Evolutionary conservation across 1,140 invertebrate genomes (phyloP).

Genomic region (Tetraneura akinire): DNA sequence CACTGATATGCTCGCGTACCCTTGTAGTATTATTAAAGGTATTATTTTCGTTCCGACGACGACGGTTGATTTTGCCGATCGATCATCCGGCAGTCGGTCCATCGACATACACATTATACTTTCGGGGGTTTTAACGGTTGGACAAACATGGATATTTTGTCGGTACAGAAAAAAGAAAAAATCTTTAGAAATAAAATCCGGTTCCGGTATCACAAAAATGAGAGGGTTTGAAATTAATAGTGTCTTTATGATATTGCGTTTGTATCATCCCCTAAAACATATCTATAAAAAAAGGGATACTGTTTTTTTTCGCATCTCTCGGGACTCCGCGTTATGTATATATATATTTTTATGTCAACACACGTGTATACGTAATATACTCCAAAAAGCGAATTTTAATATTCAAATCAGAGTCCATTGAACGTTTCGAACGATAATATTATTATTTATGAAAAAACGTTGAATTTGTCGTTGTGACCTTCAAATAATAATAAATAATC

Average conservation of each 20-base stretch:
- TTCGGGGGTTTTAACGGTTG: conserved; percentile 6
- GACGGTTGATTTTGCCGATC: too few relatives aligned
- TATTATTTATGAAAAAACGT: too few relatives aligned
- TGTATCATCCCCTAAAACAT: neutral
- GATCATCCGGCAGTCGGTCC: too few relatives aligned
- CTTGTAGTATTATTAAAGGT: too few relatives aligned
- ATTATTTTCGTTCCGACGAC: neutral
- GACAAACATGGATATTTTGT: neutral
- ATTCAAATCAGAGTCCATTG: too few relatives aligned
- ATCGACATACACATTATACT: too few relatives aligned
- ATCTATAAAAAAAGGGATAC: conserved; percentile 30
- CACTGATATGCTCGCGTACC: too few relatives aligned
- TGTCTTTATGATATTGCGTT: neutral
- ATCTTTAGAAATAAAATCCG: conserved; percentile 18
- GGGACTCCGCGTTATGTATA: neutral
- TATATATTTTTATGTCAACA: neutral
- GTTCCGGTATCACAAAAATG: conserved; percentile 36
- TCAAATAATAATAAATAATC: too few relatives aligned
- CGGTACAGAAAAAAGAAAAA: conserved; percentile 27
- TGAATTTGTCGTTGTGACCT: too few relatives aligned
- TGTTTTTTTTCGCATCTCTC: neutral
- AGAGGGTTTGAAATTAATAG: conserved; percentile 27
- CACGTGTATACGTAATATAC: too few relatives aligned
- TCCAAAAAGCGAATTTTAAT: too few relatives aligned
- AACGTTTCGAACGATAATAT: too few relatives aligned